A percentile compares a stretch with the other conserved stretches of the same genome.
Evolutionary conservation across 2,113 vertebrate species (phyloP).

Genomic region (Centropristis striata): DNA sequence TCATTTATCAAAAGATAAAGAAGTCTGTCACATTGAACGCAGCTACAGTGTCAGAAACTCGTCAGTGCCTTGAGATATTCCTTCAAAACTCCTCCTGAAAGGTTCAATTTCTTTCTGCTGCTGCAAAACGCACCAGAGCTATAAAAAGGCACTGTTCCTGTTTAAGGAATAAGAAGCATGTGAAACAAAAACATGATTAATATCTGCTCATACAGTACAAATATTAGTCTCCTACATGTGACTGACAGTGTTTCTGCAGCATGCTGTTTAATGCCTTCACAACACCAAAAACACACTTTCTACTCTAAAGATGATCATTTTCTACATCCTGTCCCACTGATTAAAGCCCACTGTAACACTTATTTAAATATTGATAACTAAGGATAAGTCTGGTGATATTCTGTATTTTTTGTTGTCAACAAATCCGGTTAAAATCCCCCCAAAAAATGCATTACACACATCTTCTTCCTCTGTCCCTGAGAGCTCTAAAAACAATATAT

Average conservation of each 20-base stretch:
- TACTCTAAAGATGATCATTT: not conserved
- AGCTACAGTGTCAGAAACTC: conserved; percentile 7
- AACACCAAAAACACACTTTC: not conserved
- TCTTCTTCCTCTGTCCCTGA: too few relatives aligned
- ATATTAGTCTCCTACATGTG: not conserved
- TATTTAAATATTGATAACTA: not conserved
- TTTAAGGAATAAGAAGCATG: conserved; percentile 24
- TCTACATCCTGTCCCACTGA: not conserved
- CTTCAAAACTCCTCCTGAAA: conserved; percentile 6
- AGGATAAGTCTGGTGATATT: not conserved
- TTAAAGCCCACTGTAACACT: not conserved
- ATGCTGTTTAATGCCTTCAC: not conserved
- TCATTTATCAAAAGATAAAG: not conserved
- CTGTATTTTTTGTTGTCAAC: not conserved
- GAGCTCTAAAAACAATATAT: too few relatives aligned
- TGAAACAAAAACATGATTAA: conserved; percentile 1
- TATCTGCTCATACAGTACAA: not conserved
- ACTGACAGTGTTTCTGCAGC: not conserved
- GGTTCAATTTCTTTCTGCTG: not conserved
- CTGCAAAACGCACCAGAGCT: conserved; percentile 6
- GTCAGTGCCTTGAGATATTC: not conserved
- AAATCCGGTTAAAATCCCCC: not conserved
- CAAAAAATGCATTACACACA: too few relatives aligned
- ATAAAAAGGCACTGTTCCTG: conserved; percentile 72
- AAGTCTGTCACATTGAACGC: conserved; percentile 5